Conservation (phyloP, 2,113 vertebrate species). For the Helogale parvula region DNA sequence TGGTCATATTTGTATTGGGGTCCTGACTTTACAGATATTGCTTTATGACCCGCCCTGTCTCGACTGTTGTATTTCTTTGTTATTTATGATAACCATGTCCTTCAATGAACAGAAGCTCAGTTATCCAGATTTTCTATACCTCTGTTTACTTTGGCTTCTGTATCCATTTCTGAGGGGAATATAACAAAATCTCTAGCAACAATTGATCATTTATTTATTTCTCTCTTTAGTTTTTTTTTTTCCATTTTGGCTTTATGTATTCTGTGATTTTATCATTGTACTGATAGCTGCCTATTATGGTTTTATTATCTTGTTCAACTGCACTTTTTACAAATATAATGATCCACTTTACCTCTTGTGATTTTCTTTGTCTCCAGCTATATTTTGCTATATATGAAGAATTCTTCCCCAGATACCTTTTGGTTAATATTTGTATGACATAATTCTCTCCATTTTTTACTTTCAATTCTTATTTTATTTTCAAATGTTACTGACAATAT, state of each 20-base stretch:
- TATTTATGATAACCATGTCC: background rate
- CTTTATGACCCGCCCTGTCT: background rate
- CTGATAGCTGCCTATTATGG: background rate
- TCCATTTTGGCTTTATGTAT: background rate
- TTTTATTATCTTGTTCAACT: background rate
- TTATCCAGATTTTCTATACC: background rate
- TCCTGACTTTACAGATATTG: background rate
- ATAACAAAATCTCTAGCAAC: background rate
- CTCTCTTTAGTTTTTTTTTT: background rate
- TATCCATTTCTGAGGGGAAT: background rate
- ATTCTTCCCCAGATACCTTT: background rate
- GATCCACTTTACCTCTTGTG: background rate
- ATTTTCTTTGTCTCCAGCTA: background rate
- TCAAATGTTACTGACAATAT: background rate
- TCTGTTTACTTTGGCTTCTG: background rate
- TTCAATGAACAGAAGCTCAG: background rate
- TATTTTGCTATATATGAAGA: background rate
- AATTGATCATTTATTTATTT: background rate
- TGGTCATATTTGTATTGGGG: background rate
- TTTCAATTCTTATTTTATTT: constrained; percentile 41
- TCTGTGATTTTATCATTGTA: background rate
- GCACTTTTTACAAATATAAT: background rate
- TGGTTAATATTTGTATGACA: background rate
- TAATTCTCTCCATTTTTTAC: background rate
- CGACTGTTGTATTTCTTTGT: background rate